Conservation (phyloP, 2,797 vertebrate genomes). For the Knipowitschia caucasica region DNA sequence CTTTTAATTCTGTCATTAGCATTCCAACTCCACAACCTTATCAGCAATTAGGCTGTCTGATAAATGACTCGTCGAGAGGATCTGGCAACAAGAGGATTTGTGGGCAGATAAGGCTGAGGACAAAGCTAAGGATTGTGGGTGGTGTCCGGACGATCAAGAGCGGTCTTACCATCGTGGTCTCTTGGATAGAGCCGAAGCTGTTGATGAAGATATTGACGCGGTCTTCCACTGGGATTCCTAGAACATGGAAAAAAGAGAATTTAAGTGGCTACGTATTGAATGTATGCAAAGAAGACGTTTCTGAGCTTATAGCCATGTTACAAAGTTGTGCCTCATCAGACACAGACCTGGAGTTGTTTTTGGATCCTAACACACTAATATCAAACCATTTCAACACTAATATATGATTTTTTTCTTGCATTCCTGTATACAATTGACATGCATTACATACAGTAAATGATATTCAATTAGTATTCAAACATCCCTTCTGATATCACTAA, state of each 20-base stretch:
- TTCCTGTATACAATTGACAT: too few species aligned
- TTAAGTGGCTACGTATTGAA: too few species aligned
- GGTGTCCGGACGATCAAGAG: background rate
- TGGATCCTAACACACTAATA: too few species aligned
- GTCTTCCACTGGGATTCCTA: constrained; percentile 96
- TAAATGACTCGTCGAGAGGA: constrained; percentile 53
- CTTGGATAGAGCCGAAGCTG: constrained; percentile 98
- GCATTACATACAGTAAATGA: too few species aligned
- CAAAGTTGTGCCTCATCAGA: too few species aligned
- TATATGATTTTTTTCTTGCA: too few species aligned
- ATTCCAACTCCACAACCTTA: constrained; percentile 46
- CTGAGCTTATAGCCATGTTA: too few species aligned
- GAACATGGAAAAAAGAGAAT: background rate
- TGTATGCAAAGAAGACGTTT: too few species aligned
- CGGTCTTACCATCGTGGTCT: constrained; percentile 97
- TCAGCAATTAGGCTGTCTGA: constrained; percentile 65
- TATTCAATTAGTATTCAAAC: too few species aligned
- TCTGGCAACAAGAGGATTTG: constrained; percentile 40
- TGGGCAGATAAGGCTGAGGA: constrained; percentile 21
- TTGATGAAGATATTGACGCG: constrained; percentile 99
- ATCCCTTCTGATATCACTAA: too few species aligned
- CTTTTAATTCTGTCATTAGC: constrained; percentile 52
- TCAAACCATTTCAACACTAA: too few species aligned
- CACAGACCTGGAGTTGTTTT: too few species aligned
- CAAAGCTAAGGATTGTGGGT: constrained; percentile 33